Percentiles rank a stretch among this genome's conserved stretches.
Evolutionary conservation across 53 echinoderm and acorn worm genomes (phyloP).

Genomic region (Holothuria leucospilota): DNA sequence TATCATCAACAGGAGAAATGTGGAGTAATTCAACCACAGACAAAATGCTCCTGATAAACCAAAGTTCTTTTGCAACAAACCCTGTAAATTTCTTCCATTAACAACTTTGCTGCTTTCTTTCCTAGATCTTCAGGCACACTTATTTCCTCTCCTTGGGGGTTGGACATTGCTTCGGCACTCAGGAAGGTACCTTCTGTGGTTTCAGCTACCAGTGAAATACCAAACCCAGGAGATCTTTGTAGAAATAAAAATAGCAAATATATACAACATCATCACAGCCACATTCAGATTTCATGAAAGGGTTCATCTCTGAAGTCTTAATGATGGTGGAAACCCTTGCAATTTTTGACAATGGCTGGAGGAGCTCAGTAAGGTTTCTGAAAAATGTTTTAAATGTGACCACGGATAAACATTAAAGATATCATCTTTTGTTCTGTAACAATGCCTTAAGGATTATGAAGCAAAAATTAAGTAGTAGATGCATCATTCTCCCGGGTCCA

Average conservation of each 20-base stretch:
- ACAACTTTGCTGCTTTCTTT: conserved; percentile 75
- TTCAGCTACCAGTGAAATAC: conserved; percentile 88
- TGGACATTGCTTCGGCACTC: conserved; percentile 86
- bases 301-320: too few relatives aligned
- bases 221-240: conserved; percentile 94
- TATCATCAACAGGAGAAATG: too few relatives aligned
- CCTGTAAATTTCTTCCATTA: conserved; percentile 90
- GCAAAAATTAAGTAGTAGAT: too few relatives aligned
- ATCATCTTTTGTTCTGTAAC: too few relatives aligned
- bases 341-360: too few relatives aligned
- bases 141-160: conserved; percentile 84
- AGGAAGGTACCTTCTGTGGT: conserved; percentile 92
- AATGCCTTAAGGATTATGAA: too few relatives aligned
- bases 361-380: too few relatives aligned
- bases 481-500: too few relatives aligned
- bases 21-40: not conserved
- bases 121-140: conserved; percentile 93
- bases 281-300: not conserved
- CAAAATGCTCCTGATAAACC: not conserved
- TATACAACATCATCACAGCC: not conserved
- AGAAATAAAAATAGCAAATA: not conserved
- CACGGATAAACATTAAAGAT: too few relatives aligned
- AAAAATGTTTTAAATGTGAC: too few relatives aligned
- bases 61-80: conserved; percentile 44
- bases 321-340: too few relatives aligned